Base-by-base conservation (phyloP, 2,888 invertebrate species). In the Gari tellinella region DNA sequence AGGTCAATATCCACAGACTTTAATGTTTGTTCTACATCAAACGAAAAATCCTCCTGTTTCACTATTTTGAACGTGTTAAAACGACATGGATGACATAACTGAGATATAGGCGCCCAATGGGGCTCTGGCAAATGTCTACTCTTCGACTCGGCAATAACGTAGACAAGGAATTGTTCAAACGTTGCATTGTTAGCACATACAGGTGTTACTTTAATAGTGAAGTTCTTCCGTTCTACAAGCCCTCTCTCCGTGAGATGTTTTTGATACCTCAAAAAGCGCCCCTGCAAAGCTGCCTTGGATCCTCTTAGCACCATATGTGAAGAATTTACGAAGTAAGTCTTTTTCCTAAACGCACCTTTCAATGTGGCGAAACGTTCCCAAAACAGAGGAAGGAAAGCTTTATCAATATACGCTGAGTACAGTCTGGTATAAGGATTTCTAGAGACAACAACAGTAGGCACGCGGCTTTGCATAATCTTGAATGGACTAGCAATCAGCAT, bases 81-180 rank as follows among this genome's bases (percentile, higher is more conserved):
- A 31, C 25, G 41, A 52, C 78, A 78, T 2, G 78, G 78, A 45
- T 63, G 62, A 19, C 78, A 78, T 37, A 78, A 48, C 14, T 62
- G 51, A 5, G 49, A 62, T 10, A 78, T 78, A 0, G 78, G 78
- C 4, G 78, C 72, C 78, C 78, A 78, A 26, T 78, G 78, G 1
- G 73, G 63, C 43, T 78, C 73, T 19, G 73, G 51, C 2, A 57
- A n/a, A 8, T 41, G 46, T 2, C 52, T 52, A 4, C 14, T 15
- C n/a, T 69, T 63, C 7, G 55, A 46, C 26, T 63, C 62, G 15
- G 55, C 31, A 8, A 78, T 69, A n/a, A 73, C 66, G 17, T 70
- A 78, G 21, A 53, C 53, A 3, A 78, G 46, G 60, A 78, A 78
- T 10, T 73, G 66, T 52, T 66, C 69, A 70, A 78, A 78, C 10